Evolutionary conservation across 2,888 invertebrate genomes (phyloP).

Genomic region (Scaptomyza cyrtandrae): DNA sequence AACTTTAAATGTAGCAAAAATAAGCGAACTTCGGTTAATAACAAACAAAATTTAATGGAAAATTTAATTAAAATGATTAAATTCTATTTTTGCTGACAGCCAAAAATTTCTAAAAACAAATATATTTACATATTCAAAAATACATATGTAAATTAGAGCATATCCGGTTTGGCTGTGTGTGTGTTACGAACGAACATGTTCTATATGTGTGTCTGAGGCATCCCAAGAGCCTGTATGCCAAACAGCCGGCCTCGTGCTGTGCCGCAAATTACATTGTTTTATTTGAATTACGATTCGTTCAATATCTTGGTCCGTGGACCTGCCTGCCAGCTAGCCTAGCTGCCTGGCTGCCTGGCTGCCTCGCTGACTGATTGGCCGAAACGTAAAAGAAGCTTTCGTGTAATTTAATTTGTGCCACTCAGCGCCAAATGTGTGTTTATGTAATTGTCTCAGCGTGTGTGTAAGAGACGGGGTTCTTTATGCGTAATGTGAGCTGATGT

Average conservation of each 20-base stretch:
- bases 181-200: constrained; percentile 12
- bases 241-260: constrained; percentile 25
- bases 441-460: constrained; percentile 58
- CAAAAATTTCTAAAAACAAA: not conserved
- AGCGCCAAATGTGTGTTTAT: constrained; percentile 70
- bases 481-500: constrained; percentile 35
- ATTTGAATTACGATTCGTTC: constrained; percentile 77
- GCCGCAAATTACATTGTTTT: constrained; percentile 73
- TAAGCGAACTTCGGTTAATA: not conserved
- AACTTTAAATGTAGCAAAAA: not conserved
- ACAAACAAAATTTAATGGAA: constrained; percentile 27
- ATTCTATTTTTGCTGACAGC: constrained; percentile 3
- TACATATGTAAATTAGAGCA: not conserved
- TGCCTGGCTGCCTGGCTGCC: constrained; percentile 18
- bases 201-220: constrained; percentile 16
- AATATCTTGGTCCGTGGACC: constrained; percentile 34
- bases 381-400: constrained; percentile 74
- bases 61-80: constrained; percentile 22
- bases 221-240: constrained; percentile 7
- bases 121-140: not conserved
- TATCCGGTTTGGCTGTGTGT: constrained; percentile 18
- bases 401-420: constrained; percentile 76
- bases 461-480: constrained; percentile 14
- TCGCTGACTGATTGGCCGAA: constrained; percentile 34
- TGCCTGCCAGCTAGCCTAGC: not conserved